Conservation (phyloP, 1,140 invertebrate species). For the Drosophila ironensis region DNA sequence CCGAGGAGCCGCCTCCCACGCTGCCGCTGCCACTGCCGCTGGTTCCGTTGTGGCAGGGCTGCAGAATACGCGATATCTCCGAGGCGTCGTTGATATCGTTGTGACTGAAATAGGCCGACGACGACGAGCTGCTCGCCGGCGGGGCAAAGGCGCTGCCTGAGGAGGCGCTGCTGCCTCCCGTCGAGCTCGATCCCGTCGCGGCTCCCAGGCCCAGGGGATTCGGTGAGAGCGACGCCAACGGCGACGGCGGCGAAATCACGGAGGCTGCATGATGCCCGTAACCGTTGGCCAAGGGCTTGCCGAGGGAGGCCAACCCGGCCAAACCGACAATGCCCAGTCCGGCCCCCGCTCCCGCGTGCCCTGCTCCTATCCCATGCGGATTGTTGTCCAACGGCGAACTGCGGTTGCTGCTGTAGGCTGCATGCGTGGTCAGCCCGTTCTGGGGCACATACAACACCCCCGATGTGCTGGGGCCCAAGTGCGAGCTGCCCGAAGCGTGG, state of each 20-base stretch:
- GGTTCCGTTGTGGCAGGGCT: constrained; percentile 75
- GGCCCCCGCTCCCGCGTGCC: background rate
- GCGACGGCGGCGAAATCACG: constrained; percentile 41
- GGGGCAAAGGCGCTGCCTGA: background rate
- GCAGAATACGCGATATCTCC: constrained; percentile 80
- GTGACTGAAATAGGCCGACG: constrained; percentile 61
- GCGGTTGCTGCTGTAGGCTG: constrained; percentile 62
- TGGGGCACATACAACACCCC: constrained; percentile 57
- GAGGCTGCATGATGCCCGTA: constrained; percentile 34
- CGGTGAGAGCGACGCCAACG: constrained; percentile 3
- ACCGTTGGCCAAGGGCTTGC: constrained; percentile 48
- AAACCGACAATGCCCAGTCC: background rate
- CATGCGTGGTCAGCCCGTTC: constrained; percentile 59
- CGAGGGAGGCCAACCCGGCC: background rate
- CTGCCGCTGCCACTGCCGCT: constrained; percentile 6
- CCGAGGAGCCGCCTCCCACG: constrained; percentile 1
- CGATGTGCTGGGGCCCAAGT: constrained; percentile 10
- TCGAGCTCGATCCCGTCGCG: background rate
- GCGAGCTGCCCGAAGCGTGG: too few species aligned
- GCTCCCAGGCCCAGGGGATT: background rate
- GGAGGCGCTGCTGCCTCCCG: background rate
- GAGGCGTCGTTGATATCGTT: constrained; percentile 81
- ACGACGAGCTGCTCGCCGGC: background rate
- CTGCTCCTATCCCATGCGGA: constrained; percentile 23
- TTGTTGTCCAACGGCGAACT: constrained; percentile 34